Conservation (phyloP, 2,113 vertebrate species). For the Anguilla japonica region DNA sequence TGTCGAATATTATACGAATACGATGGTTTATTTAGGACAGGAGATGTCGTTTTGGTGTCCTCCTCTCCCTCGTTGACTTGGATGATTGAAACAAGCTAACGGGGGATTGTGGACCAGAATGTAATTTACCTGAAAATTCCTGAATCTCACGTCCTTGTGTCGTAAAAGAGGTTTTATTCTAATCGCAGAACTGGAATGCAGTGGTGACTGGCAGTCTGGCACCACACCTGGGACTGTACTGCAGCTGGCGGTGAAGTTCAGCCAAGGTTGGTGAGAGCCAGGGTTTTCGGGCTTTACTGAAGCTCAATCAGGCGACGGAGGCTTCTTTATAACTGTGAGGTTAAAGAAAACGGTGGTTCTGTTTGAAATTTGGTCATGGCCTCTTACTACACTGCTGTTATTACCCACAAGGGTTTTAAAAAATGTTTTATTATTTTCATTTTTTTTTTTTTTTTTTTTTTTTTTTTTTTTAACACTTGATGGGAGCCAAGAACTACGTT, state of each 20-base stretch:
- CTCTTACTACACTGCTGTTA: slow-evolving; percentile 1
- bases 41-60: slow-evolving; percentile 9
- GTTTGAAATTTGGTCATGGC: neutral
- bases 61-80: slow-evolving; percentile 11
- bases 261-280: neutral
- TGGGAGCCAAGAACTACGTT: slow-evolving; percentile 13
- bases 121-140: slow-evolving; percentile 33
- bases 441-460: no score
- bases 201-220: neutral
- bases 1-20: slow-evolving; percentile 22
- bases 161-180: slow-evolving; percentile 22
- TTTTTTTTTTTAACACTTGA: neutral
- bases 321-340: neutral
- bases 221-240: neutral
- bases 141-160: slow-evolving; percentile 27
- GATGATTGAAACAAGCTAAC: slow-evolving; percentile 11
- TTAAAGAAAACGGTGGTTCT: neutral
- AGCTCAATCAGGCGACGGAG: neutral
- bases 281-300: neutral
- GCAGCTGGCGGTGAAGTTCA: neutral
- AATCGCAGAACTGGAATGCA: slow-evolving; percentile 2
- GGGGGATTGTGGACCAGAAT: slow-evolving; percentile 39
- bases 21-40: slow-evolving; percentile 6
- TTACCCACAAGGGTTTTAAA: neutral
- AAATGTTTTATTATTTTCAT: no score